Base-by-base conservation (phyloP, 2,888 invertebrate species). In the Drosophila colorata region DNA sequence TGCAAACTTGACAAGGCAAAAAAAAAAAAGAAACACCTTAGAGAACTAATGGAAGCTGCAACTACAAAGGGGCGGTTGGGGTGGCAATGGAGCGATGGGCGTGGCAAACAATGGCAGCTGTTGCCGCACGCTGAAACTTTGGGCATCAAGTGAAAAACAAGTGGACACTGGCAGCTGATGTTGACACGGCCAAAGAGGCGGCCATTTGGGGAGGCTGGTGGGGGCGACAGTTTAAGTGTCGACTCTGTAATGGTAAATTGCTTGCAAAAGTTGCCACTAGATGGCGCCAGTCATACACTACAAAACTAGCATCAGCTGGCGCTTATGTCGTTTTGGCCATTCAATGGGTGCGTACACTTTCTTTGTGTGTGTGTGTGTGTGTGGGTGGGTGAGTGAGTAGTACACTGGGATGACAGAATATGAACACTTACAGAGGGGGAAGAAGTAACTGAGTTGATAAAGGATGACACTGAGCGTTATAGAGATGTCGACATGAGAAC, bases 121-220 rank as follows among this genome's bases (percentile, higher is more conserved):
- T 55, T 74, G 76, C 80, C 69, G 53, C 57, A 58, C 51, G 41
- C 40, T 20, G 20, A 84, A 84, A 85, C 69, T 84, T 84, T 61
- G 71, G 49, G 69, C 76, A 78, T 85, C 79, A 76, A 87, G 85
- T 81, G 79, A 64, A 67, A 76, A 84, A 80, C 73, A 87, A 84
- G 71, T 76, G 79, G 79, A 76, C 76, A 70, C 6, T 11, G 53
- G 69, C 85, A 87, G 74, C 87, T 87, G 89, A 67, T 87, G 79
- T 77, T 87, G 87, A 74, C 85, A 78, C 11, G 64, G 60, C 40
- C 55, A 33, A 25, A 33, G 35, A 35, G 52, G 20, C n/a, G 23
- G 18, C 14, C 16, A 9, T 16, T 38, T 20, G 23, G 11, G 47
- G 20, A 1, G 2, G 18, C 4, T 49, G 44, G 38, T 37, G 35